These are phyloP conservation scores for Timema cristinae DNA, from an alignment of 2,888 invertebrate genomes.

Conservation along the genomic window DNA sequence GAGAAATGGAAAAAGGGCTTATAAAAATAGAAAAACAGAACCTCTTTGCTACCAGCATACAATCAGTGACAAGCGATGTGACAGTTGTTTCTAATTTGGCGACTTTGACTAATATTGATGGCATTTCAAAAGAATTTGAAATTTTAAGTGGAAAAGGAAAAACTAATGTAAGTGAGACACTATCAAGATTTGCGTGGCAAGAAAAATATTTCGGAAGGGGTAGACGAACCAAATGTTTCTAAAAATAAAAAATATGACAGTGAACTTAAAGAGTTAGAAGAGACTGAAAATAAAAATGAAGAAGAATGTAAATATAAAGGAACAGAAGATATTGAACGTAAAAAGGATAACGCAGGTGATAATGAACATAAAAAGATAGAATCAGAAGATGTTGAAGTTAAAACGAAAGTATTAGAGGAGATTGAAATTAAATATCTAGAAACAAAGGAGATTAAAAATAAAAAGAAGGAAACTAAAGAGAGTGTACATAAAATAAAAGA, in stretches of 20 bases:
- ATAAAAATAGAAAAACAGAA: constrained; percentile 39
- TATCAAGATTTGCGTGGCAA: not conserved
- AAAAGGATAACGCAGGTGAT: not conserved
- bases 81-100: constrained; percentile 27
- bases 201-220: not conserved
- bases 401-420: not conserved
- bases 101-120: constrained; percentile 22
- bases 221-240: too few species aligned
- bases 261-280: not conserved
- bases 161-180: not conserved
- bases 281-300: not conserved
- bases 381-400: not conserved
- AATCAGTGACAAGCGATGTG: constrained; percentile 39
- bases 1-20: constrained; percentile 44
- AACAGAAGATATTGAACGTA: not conserved
- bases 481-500: not conserved
- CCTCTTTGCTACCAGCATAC: constrained; percentile 36
- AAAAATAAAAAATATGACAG: too few species aligned
- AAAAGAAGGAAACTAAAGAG: constrained; percentile 9
- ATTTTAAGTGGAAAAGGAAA: constrained; percentile 18
- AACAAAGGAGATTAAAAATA: not conserved
- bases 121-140: constrained; percentile 22
- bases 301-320: constrained; percentile 12
- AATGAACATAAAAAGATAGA: not conserved
- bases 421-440: constrained; percentile 11